Percentiles rank a stretch among this genome's conserved stretches.
Conservation (phyloP, 2,113 vertebrate species). For the Eubucco bourcierii region DNA sequence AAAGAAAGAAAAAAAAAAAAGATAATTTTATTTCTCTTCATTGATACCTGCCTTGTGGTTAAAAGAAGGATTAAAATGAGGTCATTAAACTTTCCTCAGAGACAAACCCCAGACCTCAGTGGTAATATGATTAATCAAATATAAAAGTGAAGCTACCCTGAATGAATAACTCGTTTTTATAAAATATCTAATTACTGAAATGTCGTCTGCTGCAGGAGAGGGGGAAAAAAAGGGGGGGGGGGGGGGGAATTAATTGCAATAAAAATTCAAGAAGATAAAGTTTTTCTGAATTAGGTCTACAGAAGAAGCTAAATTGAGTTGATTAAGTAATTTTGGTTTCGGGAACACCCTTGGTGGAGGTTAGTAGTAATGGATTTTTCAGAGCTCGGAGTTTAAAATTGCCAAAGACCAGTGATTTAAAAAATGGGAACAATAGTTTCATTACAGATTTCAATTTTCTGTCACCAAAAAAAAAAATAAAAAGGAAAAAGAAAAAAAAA, state of each 20-base stretch:
- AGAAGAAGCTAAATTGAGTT: constrained; percentile 73
- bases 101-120: constrained; percentile 66
- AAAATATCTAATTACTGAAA: constrained; percentile 74
- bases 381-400: constrained; percentile 59
- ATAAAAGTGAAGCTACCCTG: constrained; percentile 68
- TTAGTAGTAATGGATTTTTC: constrained; percentile 68
- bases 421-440: background rate
- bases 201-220: constrained; percentile 55
- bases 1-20: background rate
- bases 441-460: constrained; percentile 59
- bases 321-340: constrained; percentile 74
- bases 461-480: background rate
- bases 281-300: constrained; percentile 68
- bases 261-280: constrained; percentile 74
- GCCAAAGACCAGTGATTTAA: constrained; percentile 27
- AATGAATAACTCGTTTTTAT: constrained; percentile 71
- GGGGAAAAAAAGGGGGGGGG: background rate
- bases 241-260: constrained; percentile 71
- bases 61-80: constrained; percentile 71
- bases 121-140: constrained; percentile 76
- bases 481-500: too few species aligned
- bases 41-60: constrained; percentile 64
- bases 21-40: constrained; percentile 64
- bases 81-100: constrained; percentile 73
- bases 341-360: constrained; percentile 63